phyloP scores from a whole-genome alignment of 2,888 invertebrate species.

The Rhyacophila evoluta region DNA sequence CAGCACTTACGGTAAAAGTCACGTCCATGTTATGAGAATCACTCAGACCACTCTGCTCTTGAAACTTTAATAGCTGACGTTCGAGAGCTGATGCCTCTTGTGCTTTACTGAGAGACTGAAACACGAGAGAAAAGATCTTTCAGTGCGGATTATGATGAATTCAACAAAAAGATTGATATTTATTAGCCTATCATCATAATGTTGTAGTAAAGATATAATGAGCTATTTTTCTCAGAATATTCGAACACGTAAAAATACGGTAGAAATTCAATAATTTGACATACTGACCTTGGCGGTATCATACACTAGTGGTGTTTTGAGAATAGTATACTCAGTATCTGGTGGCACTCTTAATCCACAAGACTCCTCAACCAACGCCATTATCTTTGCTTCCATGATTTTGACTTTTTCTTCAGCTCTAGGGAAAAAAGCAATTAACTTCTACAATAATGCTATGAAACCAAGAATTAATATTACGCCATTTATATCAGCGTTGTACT shows the following conservation, averaged over 20 bases:
- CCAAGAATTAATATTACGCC: too few species aligned
- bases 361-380: conserved; percentile 91
- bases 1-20: conserved; percentile 85
- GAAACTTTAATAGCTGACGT: conserved; percentile 86
- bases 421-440: conserved; percentile 56
- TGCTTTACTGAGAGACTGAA: conserved; percentile 85
- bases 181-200: too few species aligned
- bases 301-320: conserved; percentile 15
- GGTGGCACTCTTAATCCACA: conserved; percentile 70
- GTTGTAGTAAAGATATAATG: too few species aligned
- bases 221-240: too few species aligned
- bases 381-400: conserved; percentile 89
- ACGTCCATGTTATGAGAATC: conserved; percentile 95
- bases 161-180: too few species aligned
- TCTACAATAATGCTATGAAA: too few species aligned
- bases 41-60: conserved; percentile 90
- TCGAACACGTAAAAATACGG: too few species aligned
- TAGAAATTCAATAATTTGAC: too few species aligned
- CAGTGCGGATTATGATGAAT: too few species aligned
- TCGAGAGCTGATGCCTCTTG: conserved; percentile 97
- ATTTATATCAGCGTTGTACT: too few species aligned
- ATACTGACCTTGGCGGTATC: conserved; percentile 40
- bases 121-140: too few species aligned
- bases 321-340: conserved; percentile 50
- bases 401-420: conserved; percentile 94